phyloP scores from a whole-genome alignment of 2,797 vertebrate species.

The Brachyalestes nurse region DNA sequence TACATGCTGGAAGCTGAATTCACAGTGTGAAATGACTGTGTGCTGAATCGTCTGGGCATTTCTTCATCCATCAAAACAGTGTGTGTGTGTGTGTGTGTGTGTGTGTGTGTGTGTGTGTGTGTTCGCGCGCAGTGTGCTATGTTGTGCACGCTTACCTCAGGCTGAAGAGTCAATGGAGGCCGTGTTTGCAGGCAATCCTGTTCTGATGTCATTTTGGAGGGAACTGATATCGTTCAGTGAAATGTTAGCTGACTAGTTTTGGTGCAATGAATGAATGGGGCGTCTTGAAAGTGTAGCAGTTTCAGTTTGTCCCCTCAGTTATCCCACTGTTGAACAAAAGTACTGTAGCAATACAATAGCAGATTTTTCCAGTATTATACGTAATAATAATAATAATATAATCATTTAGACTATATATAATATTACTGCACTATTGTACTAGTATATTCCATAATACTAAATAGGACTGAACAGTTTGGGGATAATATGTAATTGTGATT shows the following conservation, averaged over 20 bases:
- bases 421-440: too few species aligned
- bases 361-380: too few species aligned
- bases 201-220: background rate
- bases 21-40: slow-evolving; percentile 1
- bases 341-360: too few species aligned
- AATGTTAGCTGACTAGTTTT: background rate
- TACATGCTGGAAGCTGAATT: slow-evolving; percentile 15
- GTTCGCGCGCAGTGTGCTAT: slow-evolving; percentile 13
- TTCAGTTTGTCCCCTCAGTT: background rate
- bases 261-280: too few species aligned
- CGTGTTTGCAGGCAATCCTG: background rate
- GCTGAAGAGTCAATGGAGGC: background rate
- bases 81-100: background rate
- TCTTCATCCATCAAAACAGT: slow-evolving; percentile 26
- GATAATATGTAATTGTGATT: too few species aligned
- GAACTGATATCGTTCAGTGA: background rate
- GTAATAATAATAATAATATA: too few species aligned
- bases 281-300: background rate
- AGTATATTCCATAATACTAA: too few species aligned
- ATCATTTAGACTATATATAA: too few species aligned
- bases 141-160: slow-evolving; percentile 8
- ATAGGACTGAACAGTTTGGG: too few species aligned
- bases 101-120: slow-evolving; percentile 30
- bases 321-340: background rate
- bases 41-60: slow-evolving; percentile 10